phyloP scores from a whole-genome alignment of 1,140 invertebrate genomes.

The Bacillus rossius region DNA sequence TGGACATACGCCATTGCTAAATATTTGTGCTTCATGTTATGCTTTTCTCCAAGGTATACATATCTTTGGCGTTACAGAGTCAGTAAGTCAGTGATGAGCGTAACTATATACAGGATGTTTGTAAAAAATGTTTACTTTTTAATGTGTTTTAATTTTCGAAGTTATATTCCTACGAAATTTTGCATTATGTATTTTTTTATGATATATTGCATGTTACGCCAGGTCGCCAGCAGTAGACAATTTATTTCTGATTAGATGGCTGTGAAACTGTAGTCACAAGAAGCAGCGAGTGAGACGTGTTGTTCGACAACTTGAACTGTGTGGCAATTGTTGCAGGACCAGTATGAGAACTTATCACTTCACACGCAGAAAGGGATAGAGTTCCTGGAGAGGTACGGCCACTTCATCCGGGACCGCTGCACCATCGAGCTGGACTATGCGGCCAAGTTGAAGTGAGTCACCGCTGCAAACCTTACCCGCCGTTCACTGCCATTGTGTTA shows the following conservation, averaged over 20 bases:
- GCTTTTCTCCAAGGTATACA: too few relatives aligned
- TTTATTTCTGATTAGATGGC: not conserved
- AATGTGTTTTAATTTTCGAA: too few relatives aligned
- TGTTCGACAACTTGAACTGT: too few relatives aligned
- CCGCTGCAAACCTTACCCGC: too few relatives aligned
- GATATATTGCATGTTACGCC: not conserved
- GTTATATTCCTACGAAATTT: not conserved
- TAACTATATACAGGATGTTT: too few relatives aligned
- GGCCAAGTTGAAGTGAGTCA: slow-evolving; percentile 80
- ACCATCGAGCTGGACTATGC: slow-evolving; percentile 96
- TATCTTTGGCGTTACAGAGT: too few relatives aligned
- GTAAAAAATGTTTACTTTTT: too few relatives aligned
- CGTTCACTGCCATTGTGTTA: too few relatives aligned
- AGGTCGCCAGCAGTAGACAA: not conserved
- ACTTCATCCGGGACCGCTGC: slow-evolving; percentile 91
- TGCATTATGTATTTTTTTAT: not conserved
- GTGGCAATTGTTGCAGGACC: slow-evolving; percentile 90
- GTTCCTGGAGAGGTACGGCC: slow-evolving; percentile 91
- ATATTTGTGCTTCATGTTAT: too few relatives aligned
- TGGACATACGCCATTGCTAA: too few relatives aligned
- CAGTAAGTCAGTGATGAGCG: too few relatives aligned
- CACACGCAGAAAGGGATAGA: slow-evolving; percentile 98
- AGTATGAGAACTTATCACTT: slow-evolving; percentile 91
- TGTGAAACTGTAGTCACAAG: slow-evolving; percentile 29
- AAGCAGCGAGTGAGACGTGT: too few relatives aligned